Base-by-base conservation (phyloP, 2,113 vertebrate species). In the Forbesichthys papilliferus region DNA sequence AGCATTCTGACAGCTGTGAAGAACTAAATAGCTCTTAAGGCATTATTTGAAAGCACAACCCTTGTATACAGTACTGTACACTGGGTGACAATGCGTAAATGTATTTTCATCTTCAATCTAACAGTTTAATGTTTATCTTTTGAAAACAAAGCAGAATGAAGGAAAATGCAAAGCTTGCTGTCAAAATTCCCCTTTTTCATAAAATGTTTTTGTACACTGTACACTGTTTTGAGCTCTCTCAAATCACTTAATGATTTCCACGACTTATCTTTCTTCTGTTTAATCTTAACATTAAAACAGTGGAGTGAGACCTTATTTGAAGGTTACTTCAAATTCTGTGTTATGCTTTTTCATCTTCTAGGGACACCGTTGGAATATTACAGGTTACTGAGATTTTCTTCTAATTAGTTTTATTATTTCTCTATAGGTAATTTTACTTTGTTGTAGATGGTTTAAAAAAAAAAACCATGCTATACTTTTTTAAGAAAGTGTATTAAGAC, bases 241-340 rank as follows among this genome's bases (percentile, higher is more conserved):
- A 86, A 78, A 90, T 91, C 88, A 86, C 77, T 88, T 88, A 89
- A 89, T 87, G 78, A 90, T 86, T 86, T 90, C 59, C 70, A 53
- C 81, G 80, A 80, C 68, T 81, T 78, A 20, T 66, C 84, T 83
- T 86, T 79, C 67, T 84, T 79, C 73, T 84, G 84, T 62, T 86
- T 80, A 81, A 86, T 87, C 79, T 77, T 61, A 85, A 83, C 84
- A 85, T 86, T 87, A 80, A 88, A 89, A 83, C 82, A 84, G 78
- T 84, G 86, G 76, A 71, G 62, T 82, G 81, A 84, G 86, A 85
- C 67, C 66, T 18, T 76, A 87, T 81, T 84, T 89, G 74, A 91
- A 89, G 70, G 60, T 80, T 74, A 72, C 59, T 69, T 84, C 77
- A 66, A 85, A 84, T 78, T 83, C 57, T 9, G 52, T 81, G 80